Percentiles rank a stretch among this genome's conserved stretches.
Evolutionary conservation across 64 coral and sea anemone genomes (phyloP).

Genomic region (Pocillopora damicornis): DNA sequence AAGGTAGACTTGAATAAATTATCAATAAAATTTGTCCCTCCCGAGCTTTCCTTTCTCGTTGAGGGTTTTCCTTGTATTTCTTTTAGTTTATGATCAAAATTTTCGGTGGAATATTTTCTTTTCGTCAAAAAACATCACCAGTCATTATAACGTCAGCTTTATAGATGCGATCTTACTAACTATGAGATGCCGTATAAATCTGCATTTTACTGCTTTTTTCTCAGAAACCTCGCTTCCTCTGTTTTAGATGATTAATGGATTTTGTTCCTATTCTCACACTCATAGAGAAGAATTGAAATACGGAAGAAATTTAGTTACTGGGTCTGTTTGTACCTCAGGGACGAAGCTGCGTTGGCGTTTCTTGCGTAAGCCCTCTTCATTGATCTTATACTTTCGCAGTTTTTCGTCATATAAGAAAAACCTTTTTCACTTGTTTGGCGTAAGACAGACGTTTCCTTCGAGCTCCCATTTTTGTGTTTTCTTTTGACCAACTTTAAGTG

Average conservation of each 20-base stretch:
- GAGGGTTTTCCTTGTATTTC: background rate
- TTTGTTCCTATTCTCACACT: background rate
- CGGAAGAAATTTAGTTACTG: background rate
- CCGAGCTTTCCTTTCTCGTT: background rate
- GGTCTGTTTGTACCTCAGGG: background rate
- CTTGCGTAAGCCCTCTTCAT: background rate
- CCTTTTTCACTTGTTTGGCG: background rate
- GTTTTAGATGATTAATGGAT: background rate
- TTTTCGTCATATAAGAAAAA: background rate
- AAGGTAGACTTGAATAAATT: no score
- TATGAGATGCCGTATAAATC: background rate
- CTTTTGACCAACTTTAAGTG: background rate
- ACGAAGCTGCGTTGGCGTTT: conserved; percentile 18
- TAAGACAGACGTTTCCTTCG: background rate
- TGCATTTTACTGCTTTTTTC: background rate
- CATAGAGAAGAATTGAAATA: background rate
- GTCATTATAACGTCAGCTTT: background rate
- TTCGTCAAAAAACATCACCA: background rate
- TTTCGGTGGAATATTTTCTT: background rate
- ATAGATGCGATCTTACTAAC: background rate
- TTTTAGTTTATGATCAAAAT: background rate
- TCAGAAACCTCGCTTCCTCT: background rate
- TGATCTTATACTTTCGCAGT: conserved; percentile 23
- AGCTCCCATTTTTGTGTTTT: background rate
- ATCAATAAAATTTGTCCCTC: no score